phyloP scores from a whole-genome alignment of 2,797 vertebrate genomes.

The Enteromius argenteus region DNA sequence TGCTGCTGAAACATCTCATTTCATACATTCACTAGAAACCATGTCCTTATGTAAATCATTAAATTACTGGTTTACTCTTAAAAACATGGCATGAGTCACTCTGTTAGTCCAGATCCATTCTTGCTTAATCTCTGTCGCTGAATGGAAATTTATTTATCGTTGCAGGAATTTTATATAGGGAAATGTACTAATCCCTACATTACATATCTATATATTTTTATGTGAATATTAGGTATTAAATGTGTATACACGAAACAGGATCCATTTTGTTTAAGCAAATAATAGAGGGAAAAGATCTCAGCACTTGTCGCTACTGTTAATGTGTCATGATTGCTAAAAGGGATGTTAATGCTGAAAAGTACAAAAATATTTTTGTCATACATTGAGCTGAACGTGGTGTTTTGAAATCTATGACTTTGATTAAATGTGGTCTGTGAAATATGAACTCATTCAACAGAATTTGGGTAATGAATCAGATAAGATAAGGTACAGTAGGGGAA shows the following conservation, averaged over 20 bases:
- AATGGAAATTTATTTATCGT: neutral
- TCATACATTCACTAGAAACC: neutral
- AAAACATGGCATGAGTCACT: neutral
- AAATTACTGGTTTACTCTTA: neutral
- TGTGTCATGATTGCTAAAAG: neutral
- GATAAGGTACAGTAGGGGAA: neutral
- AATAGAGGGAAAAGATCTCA: neutral
- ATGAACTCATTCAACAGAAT: neutral
- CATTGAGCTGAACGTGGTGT: neutral
- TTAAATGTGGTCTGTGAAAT: neutral
- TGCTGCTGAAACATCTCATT: slow-evolving; percentile 1
- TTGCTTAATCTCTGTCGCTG: neutral
- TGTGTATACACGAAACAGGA: neutral
- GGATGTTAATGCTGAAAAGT: neutral
- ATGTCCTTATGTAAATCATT: neutral
- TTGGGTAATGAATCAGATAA: neutral
- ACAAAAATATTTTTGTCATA: neutral
- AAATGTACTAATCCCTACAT: neutral
- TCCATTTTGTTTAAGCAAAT: neutral
- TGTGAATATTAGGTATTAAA: neutral
- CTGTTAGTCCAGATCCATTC: neutral
- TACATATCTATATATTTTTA: slow-evolving; percentile 1
- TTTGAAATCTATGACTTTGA: neutral
- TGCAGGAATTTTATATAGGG: neutral
- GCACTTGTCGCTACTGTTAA: neutral